A percentile compares a stretch with the other conserved stretches of the same genome.
phyloP scores from a whole-genome alignment of 2,888 invertebrate genomes.

The Pheosia gnoma region DNA sequence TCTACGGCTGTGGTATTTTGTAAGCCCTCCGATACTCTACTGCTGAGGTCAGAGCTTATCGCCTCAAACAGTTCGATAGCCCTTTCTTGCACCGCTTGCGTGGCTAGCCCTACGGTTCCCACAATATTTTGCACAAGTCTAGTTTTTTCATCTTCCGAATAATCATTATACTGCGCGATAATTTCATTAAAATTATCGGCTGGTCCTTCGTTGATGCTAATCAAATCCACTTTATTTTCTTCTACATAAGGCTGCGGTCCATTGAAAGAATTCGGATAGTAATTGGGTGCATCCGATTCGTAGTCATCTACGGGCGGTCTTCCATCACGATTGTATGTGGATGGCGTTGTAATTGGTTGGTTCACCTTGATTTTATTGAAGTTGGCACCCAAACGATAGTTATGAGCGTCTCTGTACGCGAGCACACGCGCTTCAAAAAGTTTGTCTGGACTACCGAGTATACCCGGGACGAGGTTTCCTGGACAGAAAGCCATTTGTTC shows the following conservation, averaged over 20 bases:
- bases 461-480: constrained; percentile 2
- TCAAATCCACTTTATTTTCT: constrained; percentile 77
- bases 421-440: constrained; percentile 82
- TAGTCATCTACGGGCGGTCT: constrained; percentile 88
- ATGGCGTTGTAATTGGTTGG: constrained; percentile 60
- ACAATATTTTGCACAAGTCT: constrained; percentile 92
- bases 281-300: constrained; percentile 94
- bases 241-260: constrained; percentile 89
- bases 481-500: constrained; percentile 5
- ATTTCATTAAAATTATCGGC: constrained; percentile 94
- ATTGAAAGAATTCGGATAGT: constrained; percentile 96
- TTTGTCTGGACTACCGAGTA: background rate
- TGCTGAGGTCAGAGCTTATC: constrained; percentile 90
- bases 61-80: constrained; percentile 11
- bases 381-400: constrained; percentile 93
- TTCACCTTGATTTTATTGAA: constrained; percentile 63
- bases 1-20: constrained; percentile 28
- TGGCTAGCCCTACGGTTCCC: constrained; percentile 88
- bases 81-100: constrained; percentile 76
- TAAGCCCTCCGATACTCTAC: constrained; percentile 50
- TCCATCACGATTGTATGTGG: constrained; percentile 94
- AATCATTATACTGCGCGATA: constrained; percentile 88
- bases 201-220: constrained; percentile 86
- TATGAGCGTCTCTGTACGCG: constrained; percentile 94
- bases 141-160: constrained; percentile 88